Conservation (phyloP, 2,797 vertebrate genomes). For the Etheostoma nigrum region DNA sequence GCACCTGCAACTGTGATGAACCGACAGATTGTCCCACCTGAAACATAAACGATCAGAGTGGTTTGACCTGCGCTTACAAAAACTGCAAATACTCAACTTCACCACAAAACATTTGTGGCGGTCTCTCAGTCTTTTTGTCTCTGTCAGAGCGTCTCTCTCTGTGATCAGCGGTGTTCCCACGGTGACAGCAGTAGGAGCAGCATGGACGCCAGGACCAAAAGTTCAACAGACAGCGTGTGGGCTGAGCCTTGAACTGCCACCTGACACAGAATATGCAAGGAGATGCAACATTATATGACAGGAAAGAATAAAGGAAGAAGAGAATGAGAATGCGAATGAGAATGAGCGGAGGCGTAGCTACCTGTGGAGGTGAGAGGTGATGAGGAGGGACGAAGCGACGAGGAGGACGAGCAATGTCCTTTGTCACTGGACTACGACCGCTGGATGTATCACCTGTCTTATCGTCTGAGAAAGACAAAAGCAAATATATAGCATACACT, state of each 20-base stretch:
- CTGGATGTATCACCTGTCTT: conserved; percentile 52
- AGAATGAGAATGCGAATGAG: not conserved
- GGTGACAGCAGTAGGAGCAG: conserved; percentile 64
- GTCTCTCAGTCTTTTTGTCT: conserved; percentile 52
- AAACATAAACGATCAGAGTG: conserved; percentile 42
- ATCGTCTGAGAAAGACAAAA: conserved; percentile 50
- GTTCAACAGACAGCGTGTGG: conserved; percentile 16
- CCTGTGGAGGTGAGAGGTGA: conserved; percentile 64
- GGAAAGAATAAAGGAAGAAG: not conserved
- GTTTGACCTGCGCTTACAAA: conserved; percentile 25
- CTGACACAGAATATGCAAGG: conserved; percentile 23
- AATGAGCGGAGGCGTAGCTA: conserved; percentile 6
- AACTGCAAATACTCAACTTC: conserved; percentile 27
- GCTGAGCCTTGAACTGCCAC: conserved; percentile 56
- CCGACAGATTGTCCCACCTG: conserved; percentile 33
- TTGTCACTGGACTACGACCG: conserved; percentile 59
- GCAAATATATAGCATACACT: not conserved
- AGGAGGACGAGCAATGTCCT: conserved; percentile 34
- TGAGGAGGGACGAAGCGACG: conserved; percentile 52
- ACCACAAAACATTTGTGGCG: conserved; percentile 17
- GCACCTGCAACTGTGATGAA: conserved; percentile 46
- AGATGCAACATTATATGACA: not conserved
- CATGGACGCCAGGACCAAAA: conserved; percentile 53
- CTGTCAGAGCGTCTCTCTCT: conserved; percentile 9
- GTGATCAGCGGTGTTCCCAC: conserved; percentile 72